Conservation (phyloP, 2,797 vertebrate species). For the Cyprinella venusta region DNA sequence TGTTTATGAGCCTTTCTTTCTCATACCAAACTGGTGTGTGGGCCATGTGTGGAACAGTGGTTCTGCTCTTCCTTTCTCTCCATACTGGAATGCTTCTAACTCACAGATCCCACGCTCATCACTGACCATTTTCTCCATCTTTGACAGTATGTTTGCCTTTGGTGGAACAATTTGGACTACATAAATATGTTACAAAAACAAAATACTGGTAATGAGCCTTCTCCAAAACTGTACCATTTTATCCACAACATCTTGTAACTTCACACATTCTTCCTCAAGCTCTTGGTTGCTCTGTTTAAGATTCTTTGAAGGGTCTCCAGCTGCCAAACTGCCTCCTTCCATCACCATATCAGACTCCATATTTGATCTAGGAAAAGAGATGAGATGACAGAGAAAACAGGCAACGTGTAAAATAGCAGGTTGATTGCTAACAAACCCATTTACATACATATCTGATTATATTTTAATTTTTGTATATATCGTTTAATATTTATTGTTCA, state of each 20-base stretch:
- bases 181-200: not conserved
- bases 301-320: slow-evolving; percentile 26
- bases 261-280: slow-evolving; percentile 79
- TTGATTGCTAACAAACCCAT: no score
- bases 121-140: slow-evolving; percentile 88
- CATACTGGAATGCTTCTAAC: slow-evolving; percentile 83
- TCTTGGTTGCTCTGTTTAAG: slow-evolving; percentile 60
- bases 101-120: slow-evolving; percentile 85
- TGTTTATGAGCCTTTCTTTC: slow-evolving; percentile 51
- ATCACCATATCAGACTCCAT: slow-evolving; percentile 65
- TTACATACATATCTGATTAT: not conserved
- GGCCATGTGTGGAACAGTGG: slow-evolving; percentile 89
- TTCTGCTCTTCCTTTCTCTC: slow-evolving; percentile 66
- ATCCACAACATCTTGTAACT: slow-evolving; percentile 78
- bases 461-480: not conserved
- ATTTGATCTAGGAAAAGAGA: slow-evolving; percentile 68
- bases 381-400: not conserved
- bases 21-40: slow-evolving; percentile 86
- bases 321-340: slow-evolving; percentile 56
- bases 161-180: not conserved
- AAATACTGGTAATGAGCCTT: not conserved
- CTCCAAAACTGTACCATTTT: slow-evolving; percentile 79
- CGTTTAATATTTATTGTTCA: not conserved
- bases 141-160: slow-evolving; percentile 80
- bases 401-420: not conserved